These are phyloP conservation scores for Petrolisthes cinctipes DNA, from an alignment of 2,888 invertebrate species.

Conservation along the genomic window DNA sequence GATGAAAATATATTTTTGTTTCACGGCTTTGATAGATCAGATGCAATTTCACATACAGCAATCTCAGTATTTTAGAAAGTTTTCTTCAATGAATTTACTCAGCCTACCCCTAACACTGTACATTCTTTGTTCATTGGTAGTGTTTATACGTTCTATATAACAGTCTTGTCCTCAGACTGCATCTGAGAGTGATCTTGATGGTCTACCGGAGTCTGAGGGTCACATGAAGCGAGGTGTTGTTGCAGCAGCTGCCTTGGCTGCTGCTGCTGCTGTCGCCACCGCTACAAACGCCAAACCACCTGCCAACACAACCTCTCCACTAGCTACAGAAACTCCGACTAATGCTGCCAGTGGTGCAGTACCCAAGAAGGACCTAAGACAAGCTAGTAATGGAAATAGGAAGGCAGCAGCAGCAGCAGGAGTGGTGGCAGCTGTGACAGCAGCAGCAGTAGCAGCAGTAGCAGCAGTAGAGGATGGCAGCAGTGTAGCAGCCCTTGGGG, in stretches of 20 bases:
- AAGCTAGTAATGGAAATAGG: not conserved
- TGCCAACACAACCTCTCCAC: not conserved
- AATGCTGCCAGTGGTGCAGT: slow-evolving; percentile 54
- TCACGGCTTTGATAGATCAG: no score
- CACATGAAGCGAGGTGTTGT: slow-evolving; percentile 50
- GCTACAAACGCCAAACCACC: not conserved
- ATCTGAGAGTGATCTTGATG: slow-evolving; percentile 60
- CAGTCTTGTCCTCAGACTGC: slow-evolving; percentile 38
- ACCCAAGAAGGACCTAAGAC: slow-evolving; percentile 47
- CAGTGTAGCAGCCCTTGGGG: slow-evolving; percentile 27
- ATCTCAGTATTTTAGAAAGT: no score
- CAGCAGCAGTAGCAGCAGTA: slow-evolving; percentile 11
- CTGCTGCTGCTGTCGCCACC: slow-evolving; percentile 20
- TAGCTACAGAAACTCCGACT: not conserved
- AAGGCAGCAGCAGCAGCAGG: not conserved
- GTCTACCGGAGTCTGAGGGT: slow-evolving; percentile 56
- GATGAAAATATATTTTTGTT: no score
- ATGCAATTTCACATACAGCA: no score
- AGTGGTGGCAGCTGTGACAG: not conserved
- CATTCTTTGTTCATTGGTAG: not conserved
- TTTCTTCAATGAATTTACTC: no score
- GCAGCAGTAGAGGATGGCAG: not conserved
- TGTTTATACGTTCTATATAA: not conserved
- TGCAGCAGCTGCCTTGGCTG: slow-evolving; percentile 39
- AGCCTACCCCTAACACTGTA: no score